These are phyloP conservation scores for Myrmecophaga tridactyla DNA, from an alignment of 2,113 vertebrate genomes.

Conservation along the genomic window DNA sequence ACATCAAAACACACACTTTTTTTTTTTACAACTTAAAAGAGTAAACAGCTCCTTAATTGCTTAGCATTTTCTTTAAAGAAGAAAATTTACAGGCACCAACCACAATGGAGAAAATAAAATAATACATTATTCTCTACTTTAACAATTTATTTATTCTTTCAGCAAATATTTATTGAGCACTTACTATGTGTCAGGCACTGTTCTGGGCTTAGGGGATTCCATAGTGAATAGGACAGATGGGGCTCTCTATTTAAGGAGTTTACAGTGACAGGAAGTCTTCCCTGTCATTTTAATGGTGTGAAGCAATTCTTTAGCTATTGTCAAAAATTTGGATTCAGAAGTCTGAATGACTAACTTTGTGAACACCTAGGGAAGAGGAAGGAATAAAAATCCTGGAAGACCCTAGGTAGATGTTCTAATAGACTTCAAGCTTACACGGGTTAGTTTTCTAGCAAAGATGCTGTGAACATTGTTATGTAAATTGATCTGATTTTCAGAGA, in stretches of 20 bases:
- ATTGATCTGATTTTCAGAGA: constrained; percentile 29
- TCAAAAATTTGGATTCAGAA: constrained; percentile 27
- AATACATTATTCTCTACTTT: constrained; percentile 23
- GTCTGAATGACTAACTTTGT: constrained; percentile 9
- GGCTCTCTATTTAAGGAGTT: not conserved
- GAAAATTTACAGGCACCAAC: not conserved
- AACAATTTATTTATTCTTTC: not conserved
- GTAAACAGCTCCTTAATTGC: constrained; percentile 10
- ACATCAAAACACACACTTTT: not conserved
- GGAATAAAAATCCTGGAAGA: not conserved
- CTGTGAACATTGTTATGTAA: not conserved
- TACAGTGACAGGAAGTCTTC: not conserved
- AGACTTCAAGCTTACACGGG: not conserved
- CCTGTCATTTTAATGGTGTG: not conserved
- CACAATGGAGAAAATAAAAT: not conserved
- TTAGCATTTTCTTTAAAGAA: constrained; percentile 31
- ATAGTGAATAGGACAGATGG: not conserved
- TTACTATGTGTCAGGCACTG: not conserved
- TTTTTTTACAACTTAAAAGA: constrained; percentile 46
- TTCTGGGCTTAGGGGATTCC: not conserved
- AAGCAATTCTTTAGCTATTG: constrained; percentile 34
- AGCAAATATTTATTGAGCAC: not conserved
- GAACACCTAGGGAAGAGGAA: constrained; percentile 23
- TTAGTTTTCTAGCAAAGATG: constrained; percentile 23
- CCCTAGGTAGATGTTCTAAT: not conserved